Evolutionary conservation across 1,140 invertebrate species (phyloP).

Genomic region (Meloidogyne hapla): DNA sequence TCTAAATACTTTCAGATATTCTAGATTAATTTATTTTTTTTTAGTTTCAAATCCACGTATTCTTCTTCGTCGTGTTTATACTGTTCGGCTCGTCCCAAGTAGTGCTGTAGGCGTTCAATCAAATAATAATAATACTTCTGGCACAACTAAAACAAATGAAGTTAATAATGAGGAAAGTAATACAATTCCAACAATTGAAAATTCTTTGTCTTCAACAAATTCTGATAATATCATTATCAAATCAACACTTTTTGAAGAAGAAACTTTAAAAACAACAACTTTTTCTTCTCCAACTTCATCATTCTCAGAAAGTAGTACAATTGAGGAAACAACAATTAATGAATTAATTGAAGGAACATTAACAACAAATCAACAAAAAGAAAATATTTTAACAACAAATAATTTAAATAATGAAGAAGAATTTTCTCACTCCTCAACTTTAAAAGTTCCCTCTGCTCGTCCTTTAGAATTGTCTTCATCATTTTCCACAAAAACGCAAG

Average conservation of each 20-base stretch:
- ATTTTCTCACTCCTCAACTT: background rate
- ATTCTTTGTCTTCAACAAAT: background rate
- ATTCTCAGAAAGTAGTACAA: background rate
- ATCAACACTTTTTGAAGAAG: background rate
- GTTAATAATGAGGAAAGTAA: background rate
- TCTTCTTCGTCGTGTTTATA: slow-evolving; percentile 14
- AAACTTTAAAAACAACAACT: background rate
- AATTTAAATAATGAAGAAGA: slow-evolving; percentile 2
- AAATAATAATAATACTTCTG: background rate
- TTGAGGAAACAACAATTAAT: background rate
- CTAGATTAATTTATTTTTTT: too few relatives aligned
- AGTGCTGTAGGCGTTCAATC: background rate
- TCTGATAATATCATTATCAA: too few relatives aligned
- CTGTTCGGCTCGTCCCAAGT: slow-evolving; percentile 13
- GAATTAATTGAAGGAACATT: background rate
- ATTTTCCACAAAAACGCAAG: background rate
- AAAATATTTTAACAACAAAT: background rate
- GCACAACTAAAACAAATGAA: background rate
- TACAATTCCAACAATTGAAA: background rate
- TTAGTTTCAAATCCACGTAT: background rate
- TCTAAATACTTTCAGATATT: too few relatives aligned
- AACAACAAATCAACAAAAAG: background rate
- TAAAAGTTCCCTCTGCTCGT: background rate
- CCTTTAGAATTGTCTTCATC: slow-evolving; percentile 18
- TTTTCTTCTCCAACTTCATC: background rate